Conservation (phyloP, 2,888 invertebrate species). For the Torymus tubicola region DNA sequence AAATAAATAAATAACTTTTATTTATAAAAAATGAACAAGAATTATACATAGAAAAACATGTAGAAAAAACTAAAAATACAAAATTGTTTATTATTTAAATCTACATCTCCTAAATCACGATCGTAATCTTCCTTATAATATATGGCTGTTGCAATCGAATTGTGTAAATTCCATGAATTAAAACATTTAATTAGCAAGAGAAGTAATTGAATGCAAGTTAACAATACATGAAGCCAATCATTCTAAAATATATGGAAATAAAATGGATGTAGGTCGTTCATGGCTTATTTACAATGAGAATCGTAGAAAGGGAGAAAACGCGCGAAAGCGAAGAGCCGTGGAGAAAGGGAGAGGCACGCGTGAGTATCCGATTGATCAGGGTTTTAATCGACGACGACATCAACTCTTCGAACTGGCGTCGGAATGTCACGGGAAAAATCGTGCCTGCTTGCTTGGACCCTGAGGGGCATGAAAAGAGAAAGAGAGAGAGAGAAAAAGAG, state of each 20-base stretch:
- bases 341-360: slow-evolving; percentile 39
- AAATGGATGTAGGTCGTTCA: slow-evolving; percentile 18
- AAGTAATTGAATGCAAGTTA: neutral
- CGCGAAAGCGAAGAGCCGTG: neutral
- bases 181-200: slow-evolving; percentile 29
- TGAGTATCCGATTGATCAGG: slow-evolving; percentile 57
- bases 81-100: too few species aligned
- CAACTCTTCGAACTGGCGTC: slow-evolving; percentile 37
- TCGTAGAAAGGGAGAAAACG: slow-evolving; percentile 1
- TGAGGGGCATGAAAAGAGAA: slow-evolving; percentile 19
- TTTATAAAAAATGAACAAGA: too few species aligned
- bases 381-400: slow-evolving; percentile 59
- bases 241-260: slow-evolving; percentile 43
- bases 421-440: slow-evolving; percentile 52
- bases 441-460: slow-evolving; percentile 9
- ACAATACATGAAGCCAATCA: slow-evolving; percentile 17
- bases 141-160: neutral
- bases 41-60: too few species aligned
- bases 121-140: too few species aligned
- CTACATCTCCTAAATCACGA: too few species aligned
- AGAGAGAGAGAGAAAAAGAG: slow-evolving; percentile 1
- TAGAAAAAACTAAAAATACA: too few species aligned
- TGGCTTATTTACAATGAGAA: slow-evolving; percentile 19
- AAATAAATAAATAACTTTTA: too few species aligned
- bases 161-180: slow-evolving; percentile 20